A percentile compares a stretch with the other conserved stretches of the same genome.
These are phyloP conservation scores for Ladona fulva DNA, from an alignment of 1,140 invertebrate species.

Conservation along the genomic window DNA sequence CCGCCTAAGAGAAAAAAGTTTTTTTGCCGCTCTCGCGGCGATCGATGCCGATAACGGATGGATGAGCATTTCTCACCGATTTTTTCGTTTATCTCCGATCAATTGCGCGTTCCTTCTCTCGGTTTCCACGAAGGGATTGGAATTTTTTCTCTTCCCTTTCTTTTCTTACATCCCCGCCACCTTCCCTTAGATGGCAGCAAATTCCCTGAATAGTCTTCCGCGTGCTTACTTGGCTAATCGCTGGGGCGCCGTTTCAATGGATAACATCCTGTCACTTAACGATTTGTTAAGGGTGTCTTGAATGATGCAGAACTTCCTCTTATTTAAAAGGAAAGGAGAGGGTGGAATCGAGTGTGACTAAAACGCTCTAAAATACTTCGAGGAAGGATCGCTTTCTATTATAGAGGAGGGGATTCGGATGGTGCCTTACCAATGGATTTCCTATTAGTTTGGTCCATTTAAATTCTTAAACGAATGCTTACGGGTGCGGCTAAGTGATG, in stretches of 20 bases:
- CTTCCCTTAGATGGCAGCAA: not conserved
- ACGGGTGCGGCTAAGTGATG: too few relatives aligned
- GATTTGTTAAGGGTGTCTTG: not conserved
- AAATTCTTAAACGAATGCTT: too few relatives aligned
- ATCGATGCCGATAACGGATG: not conserved
- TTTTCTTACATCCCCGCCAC: not conserved
- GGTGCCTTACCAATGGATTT: too few relatives aligned
- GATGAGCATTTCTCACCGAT: not conserved
- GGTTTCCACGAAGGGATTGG: not conserved
- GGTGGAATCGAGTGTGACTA: too few relatives aligned
- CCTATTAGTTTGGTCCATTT: too few relatives aligned
- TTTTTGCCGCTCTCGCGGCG: not conserved
- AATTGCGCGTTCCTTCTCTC: not conserved
- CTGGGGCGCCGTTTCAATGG: not conserved
- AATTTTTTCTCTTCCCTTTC: not conserved
- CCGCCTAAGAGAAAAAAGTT: not conserved
- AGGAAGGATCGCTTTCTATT: too few relatives aligned
- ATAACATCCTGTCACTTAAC: not conserved
- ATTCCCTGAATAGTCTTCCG: not conserved
- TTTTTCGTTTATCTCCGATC: not conserved
- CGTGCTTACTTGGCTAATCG: not conserved
- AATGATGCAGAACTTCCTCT: not conserved
- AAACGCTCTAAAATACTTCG: too few relatives aligned
- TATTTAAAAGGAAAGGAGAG: too few relatives aligned
- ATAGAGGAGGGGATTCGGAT: too few relatives aligned